Conservation (phyloP, 2,888 invertebrate genomes). For the Xestoiulus laeticollis region DNA sequence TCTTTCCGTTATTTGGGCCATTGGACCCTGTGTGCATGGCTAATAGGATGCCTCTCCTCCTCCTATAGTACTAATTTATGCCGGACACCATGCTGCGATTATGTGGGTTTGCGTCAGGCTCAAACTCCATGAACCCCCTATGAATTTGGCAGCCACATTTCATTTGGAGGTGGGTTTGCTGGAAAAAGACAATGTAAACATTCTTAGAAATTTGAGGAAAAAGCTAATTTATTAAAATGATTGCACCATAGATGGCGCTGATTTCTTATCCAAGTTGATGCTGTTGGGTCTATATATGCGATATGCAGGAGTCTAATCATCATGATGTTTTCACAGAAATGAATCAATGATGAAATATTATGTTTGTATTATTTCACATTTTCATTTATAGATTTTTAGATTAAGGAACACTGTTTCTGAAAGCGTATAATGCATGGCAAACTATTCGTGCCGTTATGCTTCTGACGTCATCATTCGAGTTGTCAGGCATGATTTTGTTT, state of each 20-base stretch:
- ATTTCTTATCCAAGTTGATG: too few species aligned
- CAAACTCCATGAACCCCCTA: not conserved
- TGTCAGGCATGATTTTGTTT: not conserved
- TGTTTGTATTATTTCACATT: too few species aligned
- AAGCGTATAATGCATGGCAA: too few species aligned
- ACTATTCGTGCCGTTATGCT: too few species aligned
- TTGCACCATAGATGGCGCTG: not conserved
- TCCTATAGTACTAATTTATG: conserved; percentile 15
- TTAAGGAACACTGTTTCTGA: too few species aligned
- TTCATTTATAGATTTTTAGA: too few species aligned
- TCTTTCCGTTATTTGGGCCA: not conserved
- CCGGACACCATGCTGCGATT: conserved; percentile 19
- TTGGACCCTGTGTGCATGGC: not conserved
- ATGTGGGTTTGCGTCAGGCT: not conserved
- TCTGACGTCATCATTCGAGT: not conserved
- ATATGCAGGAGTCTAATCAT: too few species aligned
- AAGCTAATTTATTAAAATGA: not conserved
- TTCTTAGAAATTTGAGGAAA: not conserved
- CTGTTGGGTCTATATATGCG: too few species aligned
- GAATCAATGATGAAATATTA: too few species aligned
- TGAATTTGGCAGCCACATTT: conserved; percentile 12
- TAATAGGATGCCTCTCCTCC: not conserved
- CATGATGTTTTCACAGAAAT: too few species aligned
- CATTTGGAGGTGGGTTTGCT: not conserved
- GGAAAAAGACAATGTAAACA: not conserved